phyloP scores from a whole-genome alignment of 1,140 invertebrate genomes.

The Drosophila suzukii region DNA sequence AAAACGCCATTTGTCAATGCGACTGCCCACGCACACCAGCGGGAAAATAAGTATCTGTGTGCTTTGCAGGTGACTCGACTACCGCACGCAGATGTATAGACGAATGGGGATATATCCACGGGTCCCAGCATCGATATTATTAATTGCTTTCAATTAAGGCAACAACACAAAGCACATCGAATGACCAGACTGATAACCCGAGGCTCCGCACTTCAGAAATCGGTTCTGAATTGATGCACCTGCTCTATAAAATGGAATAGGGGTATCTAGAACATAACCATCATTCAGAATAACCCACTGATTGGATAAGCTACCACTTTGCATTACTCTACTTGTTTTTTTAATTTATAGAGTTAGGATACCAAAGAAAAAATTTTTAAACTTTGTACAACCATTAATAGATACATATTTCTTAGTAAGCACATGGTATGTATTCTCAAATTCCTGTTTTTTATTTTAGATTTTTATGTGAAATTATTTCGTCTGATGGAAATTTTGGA shows the following conservation, averaged over 20 bases:
- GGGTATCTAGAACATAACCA: neutral
- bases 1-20: slow-evolving; percentile 57
- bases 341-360: too few species aligned
- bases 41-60: slow-evolving; percentile 12
- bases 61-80: slow-evolving; percentile 3
- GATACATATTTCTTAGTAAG: too few species aligned
- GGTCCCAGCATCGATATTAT: slow-evolving; percentile 54
- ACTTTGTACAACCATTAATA: too few species aligned
- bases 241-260: neutral
- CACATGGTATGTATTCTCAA: too few species aligned
- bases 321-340: too few species aligned
- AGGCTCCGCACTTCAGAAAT: neutral
- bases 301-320: neutral
- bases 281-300: neutral
- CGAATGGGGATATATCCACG: slow-evolving; percentile 2
- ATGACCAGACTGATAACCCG: neutral
- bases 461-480: too few species aligned
- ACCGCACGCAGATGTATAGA: slow-evolving; percentile 11
- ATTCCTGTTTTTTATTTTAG: too few species aligned
- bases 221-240: neutral
- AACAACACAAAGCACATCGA: slow-evolving; percentile 38
- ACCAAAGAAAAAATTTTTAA: too few species aligned
- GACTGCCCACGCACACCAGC: neutral
- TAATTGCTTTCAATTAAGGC: slow-evolving; percentile 68
- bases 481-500: too few species aligned